A percentile compares a stretch with the other conserved stretches of the same genome.
Conservation (phyloP, 2,888 invertebrate genomes). For the Peribatodes rhomboidaria region DNA sequence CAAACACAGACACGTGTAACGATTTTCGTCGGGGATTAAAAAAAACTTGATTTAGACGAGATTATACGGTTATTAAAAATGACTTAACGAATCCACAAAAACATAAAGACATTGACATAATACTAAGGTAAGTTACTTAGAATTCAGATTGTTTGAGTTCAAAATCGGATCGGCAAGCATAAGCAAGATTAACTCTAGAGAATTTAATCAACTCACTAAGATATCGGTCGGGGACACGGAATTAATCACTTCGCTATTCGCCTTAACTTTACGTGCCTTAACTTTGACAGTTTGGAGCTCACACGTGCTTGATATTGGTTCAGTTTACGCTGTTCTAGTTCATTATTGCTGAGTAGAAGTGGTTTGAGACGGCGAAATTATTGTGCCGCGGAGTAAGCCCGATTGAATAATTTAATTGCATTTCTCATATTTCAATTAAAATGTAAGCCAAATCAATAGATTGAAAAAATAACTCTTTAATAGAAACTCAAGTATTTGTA, state of each 20-base stretch:
- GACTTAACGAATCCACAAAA: too few species aligned
- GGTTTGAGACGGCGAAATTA: neutral
- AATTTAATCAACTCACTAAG: slow-evolving; percentile 81
- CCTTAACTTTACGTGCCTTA: slow-evolving; percentile 52
- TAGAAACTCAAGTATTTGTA: too few species aligned
- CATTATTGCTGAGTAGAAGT: slow-evolving; percentile 39
- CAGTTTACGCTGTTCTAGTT: slow-evolving; percentile 33
- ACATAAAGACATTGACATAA: too few species aligned
- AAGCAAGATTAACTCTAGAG: slow-evolving; percentile 50
- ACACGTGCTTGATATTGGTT: slow-evolving; percentile 56
- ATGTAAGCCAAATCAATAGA: too few species aligned
- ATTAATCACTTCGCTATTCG: slow-evolving; percentile 66
- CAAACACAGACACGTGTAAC: too few species aligned
- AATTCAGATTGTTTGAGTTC: neutral
- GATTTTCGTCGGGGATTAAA: too few species aligned
- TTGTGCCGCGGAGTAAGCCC: neutral
- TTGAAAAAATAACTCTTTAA: too few species aligned
- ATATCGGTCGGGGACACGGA: slow-evolving; percentile 70
- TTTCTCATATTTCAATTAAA: too few species aligned
- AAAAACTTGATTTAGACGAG: too few species aligned
- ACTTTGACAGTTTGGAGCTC: slow-evolving; percentile 58
- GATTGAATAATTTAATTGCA: too few species aligned
- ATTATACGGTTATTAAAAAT: too few species aligned
- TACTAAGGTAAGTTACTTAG: too few species aligned
- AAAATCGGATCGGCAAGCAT: slow-evolving; percentile 10